Evolutionary conservation across 2,113 vertebrate genomes (phyloP), one percentile per base, ranked within the genome.

Genomic region (Atherinomorus stipes): DNA sequence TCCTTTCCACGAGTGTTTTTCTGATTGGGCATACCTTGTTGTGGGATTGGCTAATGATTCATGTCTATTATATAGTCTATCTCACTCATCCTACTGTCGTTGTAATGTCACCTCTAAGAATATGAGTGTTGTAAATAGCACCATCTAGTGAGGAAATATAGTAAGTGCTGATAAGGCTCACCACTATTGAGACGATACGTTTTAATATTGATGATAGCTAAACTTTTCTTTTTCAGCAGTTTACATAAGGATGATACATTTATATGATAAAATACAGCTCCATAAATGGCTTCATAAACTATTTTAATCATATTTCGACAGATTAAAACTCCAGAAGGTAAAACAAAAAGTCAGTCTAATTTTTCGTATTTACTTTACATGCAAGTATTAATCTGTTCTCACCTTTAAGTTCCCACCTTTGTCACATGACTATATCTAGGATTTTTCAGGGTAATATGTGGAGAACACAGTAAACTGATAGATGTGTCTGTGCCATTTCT

Each of bases 91-190:
- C 62, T 50, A 34, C 57, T 52, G 64, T 23, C 26, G 56, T 23
- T 59, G 26, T 53, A 28, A 21, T 64, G 80, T 79, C 65, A 69
- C 50, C 64, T 74, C 65, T 71, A 59, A 61, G 16, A 26, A 53
- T 50, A 37, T 51, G 28, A 78, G 21, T 68, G 58, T 67, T 91
- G 85, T 76, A 78, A 81, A 91, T 51, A 93, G 88, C 88, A 53
- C 92, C 94, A 93, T 86, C 93, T 94, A 93, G 92, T 93, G 93
- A 56, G 22, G 1, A 38, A 11, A 68, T 18, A 23, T 7, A 8
- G 45, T 8, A 21, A 51, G 22, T 64, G 28, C 26, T 66, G 37
- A 61, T 61, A 18, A 63, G 50, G 13, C 23, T 67, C 40, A 64
- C 71, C n/a, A 23, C 26, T 47, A 52, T 8, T 44, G 25, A 63